Base-by-base conservation (phyloP, 1,140 invertebrate genomes). In the Drosophila fuyamai region DNA sequence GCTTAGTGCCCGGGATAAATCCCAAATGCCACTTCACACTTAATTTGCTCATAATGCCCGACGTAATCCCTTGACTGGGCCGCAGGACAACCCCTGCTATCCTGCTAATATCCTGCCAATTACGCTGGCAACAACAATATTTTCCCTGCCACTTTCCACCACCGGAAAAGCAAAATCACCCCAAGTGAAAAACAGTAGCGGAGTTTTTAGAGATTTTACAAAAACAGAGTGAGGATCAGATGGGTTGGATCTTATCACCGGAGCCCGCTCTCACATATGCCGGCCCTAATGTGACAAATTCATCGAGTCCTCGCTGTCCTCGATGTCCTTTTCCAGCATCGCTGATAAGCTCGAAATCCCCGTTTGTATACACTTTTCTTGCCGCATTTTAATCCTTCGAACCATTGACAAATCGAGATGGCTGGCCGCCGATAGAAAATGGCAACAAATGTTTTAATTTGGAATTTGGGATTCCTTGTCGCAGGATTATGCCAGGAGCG, bases 21-120 rank as follows among this genome's bases (percentile, higher is more conserved):
- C 84, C 73, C 84, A 83, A 89, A 89, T 89, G 85, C 74, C 84
- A 89, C 84, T 89, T 89, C 84, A 89, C 84, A 89, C 84, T 89
- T 89, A 89, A 89, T 89, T 89, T 89, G 85, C 74, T 89, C 85
- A 81, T 89, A 89, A 88, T 88, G 84, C 84, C 70, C 85, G 13
- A 35, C 80, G 77, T 88, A 88, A 88, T 83, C 84, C 84, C 61
- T 79, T 73, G 61, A 81, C 71, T 61, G 47, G 27, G 16, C 16
- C 50, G 23, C 29, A 35, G 55, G 48, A 68, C 72, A 72, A 63
- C 59, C 78, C 78, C 79, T 61, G 44, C 44, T 5, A 12, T 12
- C 46, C 48, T 16, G 63, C 53, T 80, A 88, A 86, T 86, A 86
- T 89, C 79, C 83, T 88, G 76, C 66, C 83, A 86, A 86, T 86